phyloP scores from a whole-genome alignment of 2,888 invertebrate genomes.

The Microctonus hyperodae region DNA sequence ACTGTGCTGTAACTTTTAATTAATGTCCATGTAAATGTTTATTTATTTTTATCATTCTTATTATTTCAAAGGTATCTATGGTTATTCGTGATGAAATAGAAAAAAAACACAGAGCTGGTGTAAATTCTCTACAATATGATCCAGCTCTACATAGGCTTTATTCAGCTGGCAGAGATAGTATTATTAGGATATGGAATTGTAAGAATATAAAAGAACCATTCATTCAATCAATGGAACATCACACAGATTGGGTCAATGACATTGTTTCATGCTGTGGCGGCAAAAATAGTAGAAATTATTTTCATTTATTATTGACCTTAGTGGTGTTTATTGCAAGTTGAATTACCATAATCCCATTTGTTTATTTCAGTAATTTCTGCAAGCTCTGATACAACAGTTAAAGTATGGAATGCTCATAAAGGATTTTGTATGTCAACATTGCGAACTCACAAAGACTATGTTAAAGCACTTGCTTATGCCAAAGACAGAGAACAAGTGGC shows the following conservation, averaged over 20 bases:
- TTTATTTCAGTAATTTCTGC: slow-evolving; percentile 89
- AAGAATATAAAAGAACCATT: slow-evolving; percentile 75
- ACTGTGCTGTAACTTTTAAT: background rate
- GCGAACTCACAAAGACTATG: slow-evolving; percentile 98
- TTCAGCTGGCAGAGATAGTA: slow-evolving; percentile 96
- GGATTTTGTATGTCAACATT: slow-evolving; percentile 99
- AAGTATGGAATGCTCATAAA: slow-evolving; percentile 99
- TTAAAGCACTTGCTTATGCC: slow-evolving; percentile 96
- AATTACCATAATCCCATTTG: background rate
- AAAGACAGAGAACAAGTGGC: slow-evolving; percentile 96
- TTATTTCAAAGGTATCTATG: slow-evolving; percentile 86
- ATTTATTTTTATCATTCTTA: background rate
- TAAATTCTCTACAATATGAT: slow-evolving; percentile 95
- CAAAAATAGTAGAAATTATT: slow-evolving; percentile 75
- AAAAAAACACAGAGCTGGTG: slow-evolving; percentile 91
- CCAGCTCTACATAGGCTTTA: slow-evolving; percentile 86
- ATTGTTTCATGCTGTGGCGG: slow-evolving; percentile 97
- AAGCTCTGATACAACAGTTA: slow-evolving; percentile 98
- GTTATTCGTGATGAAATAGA: slow-evolving; percentile 97
- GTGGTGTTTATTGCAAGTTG: background rate
- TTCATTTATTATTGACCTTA: background rate
- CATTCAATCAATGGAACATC: slow-evolving; percentile 98
- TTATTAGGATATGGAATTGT: slow-evolving; percentile 90
- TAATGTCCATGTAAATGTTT: background rate
- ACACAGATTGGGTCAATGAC: slow-evolving; percentile 99